Conservation (phyloP, 2,797 vertebrate genomes). For the Dicrostonyx torquatus region DNA sequence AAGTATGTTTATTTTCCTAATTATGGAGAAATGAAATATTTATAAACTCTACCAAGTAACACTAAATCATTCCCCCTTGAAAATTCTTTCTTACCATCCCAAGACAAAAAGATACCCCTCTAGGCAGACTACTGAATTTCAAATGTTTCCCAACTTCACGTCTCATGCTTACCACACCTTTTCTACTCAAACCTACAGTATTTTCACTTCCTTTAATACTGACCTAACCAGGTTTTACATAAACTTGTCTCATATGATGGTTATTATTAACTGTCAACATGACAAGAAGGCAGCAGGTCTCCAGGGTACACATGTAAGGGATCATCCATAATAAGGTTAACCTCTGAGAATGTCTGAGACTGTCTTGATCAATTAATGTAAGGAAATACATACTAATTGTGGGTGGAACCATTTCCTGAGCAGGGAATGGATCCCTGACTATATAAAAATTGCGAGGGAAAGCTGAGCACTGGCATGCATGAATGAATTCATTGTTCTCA, state of each 20-base stretch:
- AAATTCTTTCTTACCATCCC: slow-evolving; percentile 48
- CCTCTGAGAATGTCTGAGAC: neutral
- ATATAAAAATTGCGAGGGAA: neutral
- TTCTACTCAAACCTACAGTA: slow-evolving; percentile 27
- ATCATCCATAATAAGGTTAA: neutral
- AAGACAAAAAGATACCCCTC: neutral
- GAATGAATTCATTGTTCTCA: neutral
- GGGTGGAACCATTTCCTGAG: neutral
- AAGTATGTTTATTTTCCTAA: slow-evolving; percentile 53
- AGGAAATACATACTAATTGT: neutral
- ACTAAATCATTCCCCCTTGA: slow-evolving; percentile 42
- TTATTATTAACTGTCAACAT: neutral
- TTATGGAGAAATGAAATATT: slow-evolving; percentile 20
- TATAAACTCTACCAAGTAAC: slow-evolving; percentile 52
- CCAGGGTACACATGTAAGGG: neutral
- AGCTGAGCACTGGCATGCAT: neutral
- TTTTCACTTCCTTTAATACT: slow-evolving; percentile 13
- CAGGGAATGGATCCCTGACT: neutral
- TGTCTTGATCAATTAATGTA: neutral
- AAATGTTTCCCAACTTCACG: neutral
- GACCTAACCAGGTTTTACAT: neutral
- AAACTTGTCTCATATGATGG: neutral
- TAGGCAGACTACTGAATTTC: slow-evolving; percentile 34
- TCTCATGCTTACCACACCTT: neutral
- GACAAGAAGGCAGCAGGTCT: neutral